A percentile compares a stretch with the other conserved stretches of the same genome.
Evolutionary conservation across 1,140 invertebrate species (phyloP).

Genomic region (Aleiodes sp.): DNA sequence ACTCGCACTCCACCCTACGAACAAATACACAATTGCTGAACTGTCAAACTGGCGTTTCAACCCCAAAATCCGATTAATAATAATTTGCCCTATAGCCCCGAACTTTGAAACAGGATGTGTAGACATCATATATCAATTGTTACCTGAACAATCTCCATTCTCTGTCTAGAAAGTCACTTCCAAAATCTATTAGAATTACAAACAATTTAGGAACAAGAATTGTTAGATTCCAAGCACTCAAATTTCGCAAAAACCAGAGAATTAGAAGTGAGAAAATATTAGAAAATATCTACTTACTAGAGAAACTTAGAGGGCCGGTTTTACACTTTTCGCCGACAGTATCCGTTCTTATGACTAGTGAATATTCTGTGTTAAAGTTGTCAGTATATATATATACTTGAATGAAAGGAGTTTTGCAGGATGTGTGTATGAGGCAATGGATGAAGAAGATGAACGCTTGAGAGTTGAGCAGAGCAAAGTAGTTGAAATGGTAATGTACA

Average conservation of each 20-base stretch:
- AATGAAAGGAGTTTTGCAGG: not conserved
- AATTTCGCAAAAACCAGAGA: not conserved
- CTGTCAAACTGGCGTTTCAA: slow-evolving; percentile 20
- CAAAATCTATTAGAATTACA: not conserved
- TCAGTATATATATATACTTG: not conserved
- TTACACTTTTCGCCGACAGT: not conserved
- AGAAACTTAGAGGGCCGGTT: not conserved
- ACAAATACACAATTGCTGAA: slow-evolving; percentile 40
- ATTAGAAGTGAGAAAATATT: not conserved
- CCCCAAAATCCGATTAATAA: slow-evolving; percentile 31
- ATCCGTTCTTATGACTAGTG: not conserved
- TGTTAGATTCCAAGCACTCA: not conserved
- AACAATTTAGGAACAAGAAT: not conserved
- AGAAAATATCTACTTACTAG: slow-evolving; percentile 4
- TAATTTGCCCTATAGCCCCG: slow-evolving; percentile 32
- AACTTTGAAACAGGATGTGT: slow-evolving; percentile 30
- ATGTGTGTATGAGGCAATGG: not conserved
- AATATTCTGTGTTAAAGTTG: not conserved
- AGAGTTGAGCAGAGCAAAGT: not conserved
- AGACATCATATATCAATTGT: not conserved
- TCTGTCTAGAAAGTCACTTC: not conserved
- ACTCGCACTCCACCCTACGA: slow-evolving; percentile 51
- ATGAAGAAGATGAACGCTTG: not conserved
- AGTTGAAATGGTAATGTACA: slow-evolving; percentile 8
- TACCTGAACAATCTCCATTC: not conserved